These are phyloP conservation scores for Silurus lanzhouensis DNA, from an alignment of 2,797 vertebrate species.

Conservation along the genomic window DNA sequence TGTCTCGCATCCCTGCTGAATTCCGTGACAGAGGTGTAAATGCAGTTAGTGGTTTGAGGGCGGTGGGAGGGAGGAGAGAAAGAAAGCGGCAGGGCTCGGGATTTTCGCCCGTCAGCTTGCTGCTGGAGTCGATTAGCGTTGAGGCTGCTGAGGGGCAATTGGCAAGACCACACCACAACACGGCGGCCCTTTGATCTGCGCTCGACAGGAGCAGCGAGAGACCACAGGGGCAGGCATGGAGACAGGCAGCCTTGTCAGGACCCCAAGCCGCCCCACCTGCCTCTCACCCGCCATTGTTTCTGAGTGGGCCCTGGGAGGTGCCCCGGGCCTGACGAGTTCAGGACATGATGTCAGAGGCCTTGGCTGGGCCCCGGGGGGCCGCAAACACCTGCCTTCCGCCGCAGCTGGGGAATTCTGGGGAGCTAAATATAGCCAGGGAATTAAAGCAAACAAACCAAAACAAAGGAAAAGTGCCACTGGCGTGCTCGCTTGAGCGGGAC, in stretches of 20 bases:
- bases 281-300: conserved; percentile 64
- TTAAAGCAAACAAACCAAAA: conserved; percentile 70
- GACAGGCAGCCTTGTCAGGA: conserved; percentile 60
- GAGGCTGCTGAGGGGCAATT: conserved; percentile 67
- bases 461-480: conserved; percentile 63
- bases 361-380: conserved; percentile 49
- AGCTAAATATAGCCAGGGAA: conserved; percentile 71
- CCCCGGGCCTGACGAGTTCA: conserved; percentile 67
- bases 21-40: conserved; percentile 71
- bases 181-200: conserved; percentile 71
- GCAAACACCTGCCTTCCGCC: conserved; percentile 72
- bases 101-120: conserved; percentile 55
- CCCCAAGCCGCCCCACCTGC: conserved; percentile 47
- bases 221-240: conserved; percentile 66
- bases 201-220: conserved; percentile 65
- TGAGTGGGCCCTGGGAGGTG: conserved; percentile 52
- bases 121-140: conserved; percentile 44
- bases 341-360: conserved; percentile 72
- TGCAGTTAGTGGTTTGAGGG: conserved; percentile 58
- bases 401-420: conserved; percentile 70
- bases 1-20: conserved; percentile 69
- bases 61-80: conserved; percentile 40
- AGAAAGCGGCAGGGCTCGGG: conserved; percentile 31
- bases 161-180: conserved; percentile 74
- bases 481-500: conserved; percentile 59